phyloP scores from a whole-genome alignment of 1,140 invertebrate species.

The Archivesica marissinica region DNA sequence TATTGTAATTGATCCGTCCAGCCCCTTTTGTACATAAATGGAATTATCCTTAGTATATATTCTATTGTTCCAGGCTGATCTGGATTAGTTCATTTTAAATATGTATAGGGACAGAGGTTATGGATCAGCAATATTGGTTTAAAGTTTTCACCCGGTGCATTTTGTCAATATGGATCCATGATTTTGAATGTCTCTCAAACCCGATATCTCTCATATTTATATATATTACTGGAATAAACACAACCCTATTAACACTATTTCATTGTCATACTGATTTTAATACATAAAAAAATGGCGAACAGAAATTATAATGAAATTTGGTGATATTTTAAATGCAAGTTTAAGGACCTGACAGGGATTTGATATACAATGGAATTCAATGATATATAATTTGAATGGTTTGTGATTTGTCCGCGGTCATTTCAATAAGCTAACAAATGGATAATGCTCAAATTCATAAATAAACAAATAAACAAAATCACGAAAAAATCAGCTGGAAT shows the following conservation, averaged over 20 bases:
- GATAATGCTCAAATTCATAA: no score
- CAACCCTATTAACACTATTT: neutral
- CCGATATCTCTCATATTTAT: conserved; percentile 26
- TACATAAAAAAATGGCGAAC: neutral
- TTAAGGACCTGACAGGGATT: no score
- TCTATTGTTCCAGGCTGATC: conserved; percentile 12
- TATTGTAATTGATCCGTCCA: conserved; percentile 9
- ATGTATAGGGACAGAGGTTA: conserved; percentile 13
- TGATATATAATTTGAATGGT: neutral
- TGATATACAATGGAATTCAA: no score
- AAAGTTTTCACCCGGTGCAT: conserved; percentile 31
- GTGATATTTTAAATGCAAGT: no score
- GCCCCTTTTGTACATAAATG: conserved; percentile 5
- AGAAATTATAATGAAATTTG: neutral
- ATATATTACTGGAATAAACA: conserved; percentile 32
- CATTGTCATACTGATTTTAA: neutral
- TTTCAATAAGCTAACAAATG: no score
- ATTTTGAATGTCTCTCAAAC: conserved; percentile 44
- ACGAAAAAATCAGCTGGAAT: no score
- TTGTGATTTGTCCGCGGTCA: neutral
- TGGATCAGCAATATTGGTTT: conserved; percentile 16
- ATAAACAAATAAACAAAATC: no score
- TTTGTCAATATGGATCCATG: conserved; percentile 33
- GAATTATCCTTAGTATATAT: neutral
- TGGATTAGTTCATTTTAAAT: conserved; percentile 24